phyloP scores from a whole-genome alignment of 2,888 invertebrate species.

The Philonicus albiceps region DNA sequence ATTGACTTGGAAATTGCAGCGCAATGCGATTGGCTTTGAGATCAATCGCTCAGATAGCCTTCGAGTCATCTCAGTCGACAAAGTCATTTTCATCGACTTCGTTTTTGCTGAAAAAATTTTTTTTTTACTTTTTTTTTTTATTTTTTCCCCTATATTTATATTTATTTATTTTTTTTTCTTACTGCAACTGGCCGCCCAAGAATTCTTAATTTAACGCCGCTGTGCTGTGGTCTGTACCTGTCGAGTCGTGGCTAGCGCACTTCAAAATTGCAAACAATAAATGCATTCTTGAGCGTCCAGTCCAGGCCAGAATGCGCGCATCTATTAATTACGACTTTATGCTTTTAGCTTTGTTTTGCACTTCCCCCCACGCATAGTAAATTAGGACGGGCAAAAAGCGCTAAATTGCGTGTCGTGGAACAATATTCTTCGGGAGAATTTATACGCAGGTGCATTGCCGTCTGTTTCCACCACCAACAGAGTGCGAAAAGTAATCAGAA shows the following conservation, averaged over 20 bases:
- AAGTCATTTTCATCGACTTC: conserved; percentile 24
- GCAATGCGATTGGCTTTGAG: conserved; percentile 35
- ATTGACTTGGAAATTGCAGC: conserved; percentile 34
- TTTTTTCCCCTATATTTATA: background rate
- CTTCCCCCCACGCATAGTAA: background rate
- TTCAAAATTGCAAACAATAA: conserved; percentile 22
- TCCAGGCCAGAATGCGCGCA: conserved; percentile 5
- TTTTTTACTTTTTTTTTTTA: background rate
- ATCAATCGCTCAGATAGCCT: conserved; percentile 33
- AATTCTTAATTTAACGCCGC: conserved; percentile 12
- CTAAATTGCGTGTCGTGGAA: background rate
- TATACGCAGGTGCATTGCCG: background rate
- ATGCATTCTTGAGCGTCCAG: conserved; percentile 39
- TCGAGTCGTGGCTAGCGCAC: background rate
- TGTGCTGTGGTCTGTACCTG: background rate
- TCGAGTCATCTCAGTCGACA: conserved; percentile 17
- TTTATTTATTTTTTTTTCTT: background rate
- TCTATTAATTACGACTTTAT: conserved; percentile 34
- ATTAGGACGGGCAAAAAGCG: background rate
- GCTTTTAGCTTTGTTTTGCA: background rate
- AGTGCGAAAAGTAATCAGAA: background rate
- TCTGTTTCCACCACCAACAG: background rate
- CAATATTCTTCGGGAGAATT: background rate
- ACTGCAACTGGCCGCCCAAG: background rate
- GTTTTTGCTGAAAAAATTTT: conserved; percentile 16